Conservation (phyloP, 2,113 vertebrate genomes). For the Alectura lathami region DNA sequence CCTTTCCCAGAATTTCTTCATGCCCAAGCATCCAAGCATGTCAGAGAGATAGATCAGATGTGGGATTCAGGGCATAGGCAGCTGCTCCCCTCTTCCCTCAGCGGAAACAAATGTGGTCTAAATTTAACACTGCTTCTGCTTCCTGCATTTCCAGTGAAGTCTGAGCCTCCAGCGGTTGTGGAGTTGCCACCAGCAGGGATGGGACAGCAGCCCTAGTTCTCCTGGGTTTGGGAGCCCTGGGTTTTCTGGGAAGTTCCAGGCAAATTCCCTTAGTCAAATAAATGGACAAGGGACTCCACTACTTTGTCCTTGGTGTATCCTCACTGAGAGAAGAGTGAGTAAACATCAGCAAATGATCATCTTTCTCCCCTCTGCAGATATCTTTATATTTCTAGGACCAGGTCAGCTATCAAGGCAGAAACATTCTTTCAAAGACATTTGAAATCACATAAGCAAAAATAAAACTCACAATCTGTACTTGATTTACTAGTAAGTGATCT, state of each 20-base stretch:
- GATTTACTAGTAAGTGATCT: neutral
- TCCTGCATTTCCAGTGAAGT: neutral
- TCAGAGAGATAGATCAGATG: conserved; percentile 18
- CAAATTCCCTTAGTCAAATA: neutral
- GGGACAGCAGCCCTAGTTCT: neutral
- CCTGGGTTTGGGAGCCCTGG: neutral
- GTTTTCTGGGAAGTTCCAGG: neutral
- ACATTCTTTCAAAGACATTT: conserved; percentile 29
- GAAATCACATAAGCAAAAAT: neutral
- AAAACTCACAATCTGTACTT: neutral
- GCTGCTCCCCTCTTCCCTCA: conserved; percentile 32
- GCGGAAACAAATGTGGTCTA: neutral
- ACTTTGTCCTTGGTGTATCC: neutral
- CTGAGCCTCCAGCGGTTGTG: neutral
- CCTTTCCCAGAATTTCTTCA: neutral
- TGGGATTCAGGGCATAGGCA: neutral
- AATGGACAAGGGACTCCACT: neutral
- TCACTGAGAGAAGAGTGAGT: neutral
- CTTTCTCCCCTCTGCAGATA: neutral
- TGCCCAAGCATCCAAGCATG: conserved; percentile 2
- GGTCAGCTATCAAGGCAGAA: conserved; percentile 7
- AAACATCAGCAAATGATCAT: neutral
- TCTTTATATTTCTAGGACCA: neutral
- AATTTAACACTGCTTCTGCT: neutral
- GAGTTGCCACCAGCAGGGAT: neutral